Percentiles rank a stretch among this genome's conserved stretches.
Conservation (phyloP, 2,888 invertebrate genomes). For the Diarsia brunnea region DNA sequence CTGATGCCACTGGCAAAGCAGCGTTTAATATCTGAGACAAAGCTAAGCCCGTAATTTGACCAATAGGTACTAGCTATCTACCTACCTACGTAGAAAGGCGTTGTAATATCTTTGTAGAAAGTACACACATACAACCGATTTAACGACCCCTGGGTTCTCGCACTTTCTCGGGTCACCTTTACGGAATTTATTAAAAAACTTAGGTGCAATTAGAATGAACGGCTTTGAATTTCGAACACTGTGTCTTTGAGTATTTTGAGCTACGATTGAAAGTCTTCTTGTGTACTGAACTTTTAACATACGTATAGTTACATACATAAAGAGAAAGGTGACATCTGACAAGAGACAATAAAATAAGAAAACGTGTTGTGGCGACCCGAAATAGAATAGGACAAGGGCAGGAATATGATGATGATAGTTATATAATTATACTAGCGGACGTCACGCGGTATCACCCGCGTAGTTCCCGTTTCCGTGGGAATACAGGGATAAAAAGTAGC, state of each 20-base stretch:
- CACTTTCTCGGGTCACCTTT: constrained; percentile 58
- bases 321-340: no score
- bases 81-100: constrained; percentile 29
- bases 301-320: not conserved
- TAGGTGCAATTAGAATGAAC: constrained; percentile 43
- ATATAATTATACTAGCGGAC: no score
- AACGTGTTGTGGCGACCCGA: no score
- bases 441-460: no score
- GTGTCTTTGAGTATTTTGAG: not conserved
- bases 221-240: constrained; percentile 30
- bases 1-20: constrained; percentile 12
- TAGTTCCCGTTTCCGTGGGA: no score
- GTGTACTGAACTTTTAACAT: not conserved
- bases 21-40: constrained; percentile 40
- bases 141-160: constrained; percentile 44
- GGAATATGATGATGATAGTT: no score
- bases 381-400: no score
- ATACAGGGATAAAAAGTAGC: no score
- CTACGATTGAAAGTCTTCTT: not conserved
- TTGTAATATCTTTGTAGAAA: constrained; percentile 37
- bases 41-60: constrained; percentile 41
- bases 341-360: no score
- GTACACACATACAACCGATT: constrained; percentile 21
- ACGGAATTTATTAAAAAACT: constrained; percentile 49
- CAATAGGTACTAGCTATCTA: constrained; percentile 36